A percentile compares a stretch with the other conserved stretches of the same genome.
phyloP scores from a whole-genome alignment of 2,888 invertebrate species.

The Capitulum mitella region DNA sequence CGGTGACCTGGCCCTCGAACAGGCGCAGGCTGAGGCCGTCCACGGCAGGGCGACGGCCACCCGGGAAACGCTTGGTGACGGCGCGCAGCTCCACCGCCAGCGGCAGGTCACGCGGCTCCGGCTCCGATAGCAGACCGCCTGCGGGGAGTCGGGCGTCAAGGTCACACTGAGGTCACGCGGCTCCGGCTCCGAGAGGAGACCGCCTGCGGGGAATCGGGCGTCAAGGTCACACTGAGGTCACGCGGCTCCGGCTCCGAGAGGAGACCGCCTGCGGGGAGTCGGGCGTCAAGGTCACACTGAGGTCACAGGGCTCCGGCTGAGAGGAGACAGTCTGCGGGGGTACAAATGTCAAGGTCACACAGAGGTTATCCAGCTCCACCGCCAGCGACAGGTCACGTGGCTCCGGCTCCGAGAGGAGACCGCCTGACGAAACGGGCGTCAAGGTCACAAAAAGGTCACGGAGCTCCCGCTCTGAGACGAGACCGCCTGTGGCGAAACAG shows the following conservation, averaged over 20 bases:
- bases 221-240: too few species aligned
- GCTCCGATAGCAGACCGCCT: not conserved
- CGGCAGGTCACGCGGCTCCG: not conserved
- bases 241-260: not conserved
- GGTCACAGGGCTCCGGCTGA: not conserved
- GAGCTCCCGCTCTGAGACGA: not conserved
- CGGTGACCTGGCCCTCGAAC: conserved; percentile 73
- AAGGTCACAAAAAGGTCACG: too few species aligned
- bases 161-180: not conserved
- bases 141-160: too few species aligned
- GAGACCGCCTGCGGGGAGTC: not conserved
- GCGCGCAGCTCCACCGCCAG: not conserved
- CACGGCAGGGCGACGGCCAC: conserved; percentile 52
- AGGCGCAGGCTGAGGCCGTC: conserved; percentile 68
- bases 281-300: too few species aligned
- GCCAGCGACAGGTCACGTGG: not conserved
- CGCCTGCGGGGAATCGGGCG: too few species aligned
- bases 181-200: not conserved
- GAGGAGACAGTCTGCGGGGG: not conserved
- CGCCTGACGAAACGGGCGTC: too few species aligned
- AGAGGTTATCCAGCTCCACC: conserved; percentile 5
- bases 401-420: not conserved
- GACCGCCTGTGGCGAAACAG: not conserved
- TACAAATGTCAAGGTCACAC: too few species aligned
- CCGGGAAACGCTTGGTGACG: not conserved